Evolutionary conservation across 2,113 vertebrate genomes (phyloP), one percentile per base, ranked within the genome.

Genomic region (Platichthys stellatus): DNA sequence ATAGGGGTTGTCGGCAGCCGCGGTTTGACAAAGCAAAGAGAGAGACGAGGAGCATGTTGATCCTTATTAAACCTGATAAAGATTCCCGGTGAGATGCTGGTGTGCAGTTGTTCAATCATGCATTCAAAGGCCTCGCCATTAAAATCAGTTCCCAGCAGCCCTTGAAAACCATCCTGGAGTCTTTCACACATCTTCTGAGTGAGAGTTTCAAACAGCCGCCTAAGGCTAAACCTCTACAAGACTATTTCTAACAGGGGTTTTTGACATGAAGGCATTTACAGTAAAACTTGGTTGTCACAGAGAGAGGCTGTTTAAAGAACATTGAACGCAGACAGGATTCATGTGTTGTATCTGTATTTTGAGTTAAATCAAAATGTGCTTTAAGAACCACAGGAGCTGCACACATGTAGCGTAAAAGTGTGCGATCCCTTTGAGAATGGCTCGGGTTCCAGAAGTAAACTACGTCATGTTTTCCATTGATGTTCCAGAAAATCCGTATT

Each of bases 191-290:
- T 74, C 64, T 64, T 65, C 78, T 68, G 13, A 79, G 66, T 35
- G 38, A 57, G 81, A 78, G 86, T 78, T 86, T 85, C 21, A 79
- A 90, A 84, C 69, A 57, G 35, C 56, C 43, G 80, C 87, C 84
- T 77, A 2, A 66, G 86, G 84, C 74, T 45, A 84, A 83, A 84
- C 58, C 60, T 70, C 81, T 72, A 78, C 26, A 75, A 62, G 49
- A 38, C 38, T 53, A 47, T 40, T 12, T 76, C 51, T 63, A 11
- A 73, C 24, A 74, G 76, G 62, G 76, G 23, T 35, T 78, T 57
- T 64, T 54, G 60, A 74, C 63, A 78, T 81, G 21, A 72, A 63
- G 28, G 58, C 23, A 76, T 80, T 67, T 71, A 66, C 65, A 75
- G 49, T 68, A 18, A 69, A 64, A 73, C 78, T 67, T 63, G 31